These are phyloP conservation scores for Neofelis nebulosa DNA, from an alignment of 2,113 vertebrate species.

Conservation along the genomic window DNA sequence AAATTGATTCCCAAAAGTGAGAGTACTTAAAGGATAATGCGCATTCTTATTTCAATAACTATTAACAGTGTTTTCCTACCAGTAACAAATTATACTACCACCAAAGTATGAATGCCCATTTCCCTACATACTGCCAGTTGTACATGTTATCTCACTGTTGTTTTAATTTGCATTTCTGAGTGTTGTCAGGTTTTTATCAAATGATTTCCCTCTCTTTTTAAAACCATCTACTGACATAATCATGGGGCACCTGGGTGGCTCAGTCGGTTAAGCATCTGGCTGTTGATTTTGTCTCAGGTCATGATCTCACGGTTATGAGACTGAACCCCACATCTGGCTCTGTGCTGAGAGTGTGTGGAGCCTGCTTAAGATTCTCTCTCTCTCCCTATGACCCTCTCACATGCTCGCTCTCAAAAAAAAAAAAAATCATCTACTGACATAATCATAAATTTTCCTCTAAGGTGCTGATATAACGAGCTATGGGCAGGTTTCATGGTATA, in stretches of 20 bases:
- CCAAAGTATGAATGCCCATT: not conserved
- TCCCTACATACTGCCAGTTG: not conserved
- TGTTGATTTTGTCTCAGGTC: too few relatives aligned
- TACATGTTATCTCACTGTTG: not conserved
- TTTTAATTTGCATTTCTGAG: not conserved
- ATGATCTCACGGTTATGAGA: too few relatives aligned
- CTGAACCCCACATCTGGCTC: too few relatives aligned
- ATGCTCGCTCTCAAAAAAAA: too few relatives aligned
- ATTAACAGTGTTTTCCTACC: not conserved
- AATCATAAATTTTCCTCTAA: not conserved
- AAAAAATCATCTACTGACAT: not conserved
- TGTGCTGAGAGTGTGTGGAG: too few relatives aligned
- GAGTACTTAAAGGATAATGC: not conserved
- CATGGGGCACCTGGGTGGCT: not conserved
- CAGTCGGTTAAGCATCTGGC: too few relatives aligned
- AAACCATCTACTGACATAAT: not conserved
- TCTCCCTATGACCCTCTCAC: too few relatives aligned
- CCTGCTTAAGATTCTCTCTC: too few relatives aligned
- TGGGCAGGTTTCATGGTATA: not conserved
- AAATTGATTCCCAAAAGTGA: not conserved
- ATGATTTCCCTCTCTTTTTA: not conserved
- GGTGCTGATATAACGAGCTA: not conserved
- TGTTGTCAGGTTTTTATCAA: not conserved
- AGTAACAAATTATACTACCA: not conserved
- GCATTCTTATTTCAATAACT: not conserved